Evolutionary conservation across 2,113 vertebrate genomes (phyloP).

Genomic region (Phrynocephalus versicolor): DNA sequence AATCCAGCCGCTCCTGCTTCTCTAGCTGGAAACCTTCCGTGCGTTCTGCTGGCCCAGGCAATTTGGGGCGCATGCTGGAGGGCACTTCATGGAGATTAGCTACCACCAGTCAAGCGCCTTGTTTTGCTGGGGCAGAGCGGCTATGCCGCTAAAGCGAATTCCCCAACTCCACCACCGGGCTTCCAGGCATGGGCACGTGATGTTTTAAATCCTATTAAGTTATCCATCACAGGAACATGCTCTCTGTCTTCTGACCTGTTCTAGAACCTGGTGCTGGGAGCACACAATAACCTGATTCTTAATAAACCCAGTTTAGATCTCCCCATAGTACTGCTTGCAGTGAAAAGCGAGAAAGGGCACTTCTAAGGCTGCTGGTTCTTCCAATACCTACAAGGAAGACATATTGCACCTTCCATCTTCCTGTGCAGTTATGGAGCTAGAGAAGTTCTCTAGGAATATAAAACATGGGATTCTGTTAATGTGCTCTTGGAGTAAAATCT

Average conservation of each 20-base stretch:
- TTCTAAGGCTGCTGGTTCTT: background rate
- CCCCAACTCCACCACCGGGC: background rate
- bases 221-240: background rate
- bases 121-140: background rate
- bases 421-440: background rate
- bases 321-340: background rate
- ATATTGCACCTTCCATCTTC: background rate
- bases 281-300: background rate
- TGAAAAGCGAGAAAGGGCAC: background rate
- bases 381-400: background rate
- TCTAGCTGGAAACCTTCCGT: background rate
- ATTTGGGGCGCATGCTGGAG: background rate
- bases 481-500: background rate
- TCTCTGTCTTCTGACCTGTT: background rate
- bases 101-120: background rate
- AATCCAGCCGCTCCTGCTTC: background rate
- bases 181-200: background rate
- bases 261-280: background rate
- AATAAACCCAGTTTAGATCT: background rate
- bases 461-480: background rate
- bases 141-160: too few species aligned
- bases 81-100: background rate
- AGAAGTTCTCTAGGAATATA: background rate
- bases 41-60: background rate
- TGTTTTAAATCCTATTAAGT: background rate